Conservation (phyloP, 1,140 invertebrate species). For the Drosophila jambulina region DNA sequence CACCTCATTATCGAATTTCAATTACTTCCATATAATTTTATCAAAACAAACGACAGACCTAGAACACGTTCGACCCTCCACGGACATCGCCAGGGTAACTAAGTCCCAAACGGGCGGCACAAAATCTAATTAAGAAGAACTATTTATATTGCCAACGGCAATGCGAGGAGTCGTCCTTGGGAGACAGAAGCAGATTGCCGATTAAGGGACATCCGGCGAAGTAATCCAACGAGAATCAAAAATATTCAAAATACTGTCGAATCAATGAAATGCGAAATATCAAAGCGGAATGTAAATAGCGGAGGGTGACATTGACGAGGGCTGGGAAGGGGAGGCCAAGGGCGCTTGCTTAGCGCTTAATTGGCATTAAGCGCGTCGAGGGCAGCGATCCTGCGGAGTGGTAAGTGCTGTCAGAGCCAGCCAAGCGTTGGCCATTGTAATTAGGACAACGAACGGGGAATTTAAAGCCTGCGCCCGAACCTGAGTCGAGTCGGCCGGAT, state of each 20-base stretch:
- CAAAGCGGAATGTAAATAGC: constrained; percentile 63
- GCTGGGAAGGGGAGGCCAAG: constrained; percentile 2
- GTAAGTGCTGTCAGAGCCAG: constrained; percentile 65
- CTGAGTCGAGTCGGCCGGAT: constrained; percentile 21
- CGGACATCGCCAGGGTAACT: constrained; percentile 35
- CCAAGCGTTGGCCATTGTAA: constrained; percentile 70
- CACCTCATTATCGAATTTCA: constrained; percentile 26
- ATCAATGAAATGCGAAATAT: constrained; percentile 75
- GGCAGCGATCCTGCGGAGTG: constrained; percentile 42
- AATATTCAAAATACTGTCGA: constrained; percentile 48
- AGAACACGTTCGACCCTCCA: constrained; percentile 14
- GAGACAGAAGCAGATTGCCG: constrained; percentile 8
- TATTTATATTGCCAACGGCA: constrained; percentile 41
- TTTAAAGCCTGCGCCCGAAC: constrained; percentile 49
- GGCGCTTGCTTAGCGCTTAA: constrained; percentile 71
- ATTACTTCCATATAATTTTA: constrained; percentile 23
- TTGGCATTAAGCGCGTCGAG: constrained; percentile 78
- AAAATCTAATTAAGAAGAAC: constrained; percentile 63
- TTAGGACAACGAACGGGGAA: constrained; percentile 56
- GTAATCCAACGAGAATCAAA: constrained; percentile 35
- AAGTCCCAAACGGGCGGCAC: neutral
- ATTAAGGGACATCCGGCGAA: constrained; percentile 25
- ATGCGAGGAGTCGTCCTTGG: constrained; percentile 3
- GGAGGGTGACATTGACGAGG: constrained; percentile 34
- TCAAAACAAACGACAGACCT: constrained; percentile 14